Conservation (phyloP, 92 coral and sea anemone genomes). For the Epizoanthus fatuus region DNA sequence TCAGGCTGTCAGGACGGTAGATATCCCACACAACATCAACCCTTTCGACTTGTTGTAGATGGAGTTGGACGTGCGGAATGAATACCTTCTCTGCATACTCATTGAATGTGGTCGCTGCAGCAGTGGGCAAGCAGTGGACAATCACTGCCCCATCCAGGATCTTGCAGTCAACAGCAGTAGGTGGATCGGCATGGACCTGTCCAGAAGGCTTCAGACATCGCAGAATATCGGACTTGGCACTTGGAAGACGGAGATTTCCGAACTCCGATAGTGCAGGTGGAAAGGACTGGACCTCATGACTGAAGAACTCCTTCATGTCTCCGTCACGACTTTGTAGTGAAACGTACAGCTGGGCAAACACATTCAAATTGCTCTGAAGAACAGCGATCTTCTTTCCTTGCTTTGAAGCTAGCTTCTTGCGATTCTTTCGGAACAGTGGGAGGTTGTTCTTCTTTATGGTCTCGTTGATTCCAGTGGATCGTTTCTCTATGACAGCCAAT, state of each 20-base stretch:
- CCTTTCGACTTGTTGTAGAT: neutral
- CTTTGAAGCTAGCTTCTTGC: conserved; percentile 45
- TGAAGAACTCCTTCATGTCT: conserved; percentile 62
- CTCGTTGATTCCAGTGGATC: conserved; percentile 56
- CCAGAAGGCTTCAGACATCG: conserved; percentile 20
- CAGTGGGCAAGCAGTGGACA: conserved; percentile 59
- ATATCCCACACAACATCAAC: conserved; percentile 56
- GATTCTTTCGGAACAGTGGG: conserved; percentile 55
- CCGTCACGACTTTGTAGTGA: conserved; percentile 46
- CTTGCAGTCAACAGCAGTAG: conserved; percentile 60
- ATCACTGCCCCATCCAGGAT: conserved; percentile 71
- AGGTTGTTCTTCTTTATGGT: conserved; percentile 67
- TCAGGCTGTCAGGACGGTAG: conserved; percentile 35
- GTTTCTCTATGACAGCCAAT: conserved; percentile 45
- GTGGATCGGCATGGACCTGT: conserved; percentile 26
- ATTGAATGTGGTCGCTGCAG: conserved; percentile 62
- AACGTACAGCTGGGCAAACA: conserved; percentile 69
- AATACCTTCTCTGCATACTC: conserved; percentile 73
- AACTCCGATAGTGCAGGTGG: conserved; percentile 69
- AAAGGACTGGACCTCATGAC: conserved; percentile 67
- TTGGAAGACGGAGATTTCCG: conserved; percentile 63
- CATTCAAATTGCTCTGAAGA: conserved; percentile 65
- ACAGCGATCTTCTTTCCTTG: conserved; percentile 53
- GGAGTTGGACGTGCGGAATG: neutral
- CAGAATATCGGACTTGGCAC: conserved; percentile 54